Conservation (phyloP, 1,140 invertebrate species). For the Drosophila ananassae region DNA sequence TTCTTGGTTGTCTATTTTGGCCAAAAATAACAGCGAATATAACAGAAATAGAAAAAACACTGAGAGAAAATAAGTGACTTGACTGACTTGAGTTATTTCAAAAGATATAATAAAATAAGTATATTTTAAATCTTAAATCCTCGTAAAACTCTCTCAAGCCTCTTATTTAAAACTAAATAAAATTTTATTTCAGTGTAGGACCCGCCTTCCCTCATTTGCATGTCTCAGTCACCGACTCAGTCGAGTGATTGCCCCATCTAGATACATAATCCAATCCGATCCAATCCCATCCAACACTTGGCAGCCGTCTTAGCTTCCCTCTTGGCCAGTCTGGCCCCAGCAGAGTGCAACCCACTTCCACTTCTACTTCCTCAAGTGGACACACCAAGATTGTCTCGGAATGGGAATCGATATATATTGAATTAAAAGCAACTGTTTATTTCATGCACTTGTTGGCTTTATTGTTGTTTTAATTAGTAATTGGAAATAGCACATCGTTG, state of each 20-base stretch:
- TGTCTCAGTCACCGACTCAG: slow-evolving; percentile 44
- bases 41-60: neutral
- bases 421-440: slow-evolving; percentile 28
- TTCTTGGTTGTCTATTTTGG: slow-evolving; percentile 8
- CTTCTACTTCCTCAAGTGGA: slow-evolving; percentile 38
- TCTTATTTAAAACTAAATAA: too few species aligned
- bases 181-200: slow-evolving; percentile 11
- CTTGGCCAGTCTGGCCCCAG: slow-evolving; percentile 26
- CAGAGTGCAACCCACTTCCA: neutral
- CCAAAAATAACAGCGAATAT: neutral
- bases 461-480: slow-evolving; percentile 65
- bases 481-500: slow-evolving; percentile 67
- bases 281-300: slow-evolving; percentile 35
- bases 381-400: slow-evolving; percentile 22
- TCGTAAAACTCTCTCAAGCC: too few species aligned
- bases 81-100: too few species aligned
- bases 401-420: slow-evolving; percentile 8
- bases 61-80: neutral
- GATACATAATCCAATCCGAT: slow-evolving; percentile 45
- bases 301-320: slow-evolving; percentile 36
- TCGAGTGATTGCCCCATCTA: slow-evolving; percentile 68
- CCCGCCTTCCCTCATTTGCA: slow-evolving; percentile 38
- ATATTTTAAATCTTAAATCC: too few species aligned
- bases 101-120: too few species aligned
- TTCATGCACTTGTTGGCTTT: slow-evolving; percentile 19